Evolutionary conservation across 2,888 invertebrate genomes (phyloP).

Genomic region (Mythimna vitellina): DNA sequence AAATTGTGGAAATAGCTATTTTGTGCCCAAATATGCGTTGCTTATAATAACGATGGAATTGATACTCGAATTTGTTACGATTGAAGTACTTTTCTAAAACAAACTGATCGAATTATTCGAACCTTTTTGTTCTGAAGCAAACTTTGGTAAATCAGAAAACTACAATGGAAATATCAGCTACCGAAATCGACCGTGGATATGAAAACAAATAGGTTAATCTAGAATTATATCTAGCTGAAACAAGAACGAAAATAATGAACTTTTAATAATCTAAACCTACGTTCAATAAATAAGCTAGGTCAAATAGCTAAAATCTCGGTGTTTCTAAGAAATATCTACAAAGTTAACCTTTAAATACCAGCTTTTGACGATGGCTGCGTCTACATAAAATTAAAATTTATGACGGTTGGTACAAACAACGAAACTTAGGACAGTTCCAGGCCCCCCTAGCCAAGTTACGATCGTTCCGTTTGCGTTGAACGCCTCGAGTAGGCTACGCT

Average conservation of each 20-base stretch:
- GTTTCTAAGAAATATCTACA: background rate
- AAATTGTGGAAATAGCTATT: slow-evolving; percentile 7
- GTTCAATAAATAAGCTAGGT: background rate
- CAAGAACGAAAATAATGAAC: background rate
- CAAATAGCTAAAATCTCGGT: background rate
- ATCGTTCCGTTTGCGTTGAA: too few species aligned
- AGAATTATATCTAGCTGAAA: background rate
- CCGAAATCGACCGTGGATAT: background rate
- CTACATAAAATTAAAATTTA: too few species aligned
- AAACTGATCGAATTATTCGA: background rate
- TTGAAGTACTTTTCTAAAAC: background rate
- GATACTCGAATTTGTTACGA: background rate
- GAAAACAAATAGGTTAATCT: background rate
- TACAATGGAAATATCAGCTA: too few species aligned
- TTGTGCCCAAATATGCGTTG: slow-evolving; percentile 10
- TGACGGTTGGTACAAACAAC: too few species aligned
- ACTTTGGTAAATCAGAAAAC: background rate
- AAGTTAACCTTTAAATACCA: background rate
- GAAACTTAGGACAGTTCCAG: too few species aligned
- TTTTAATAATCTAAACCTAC: background rate
- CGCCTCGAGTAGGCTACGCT: too few species aligned
- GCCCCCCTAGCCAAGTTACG: too few species aligned
- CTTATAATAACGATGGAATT: background rate
- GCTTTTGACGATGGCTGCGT: too few species aligned
- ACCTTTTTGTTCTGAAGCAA: background rate